Evolutionary conservation across 2,888 invertebrate species (phyloP), one percentile per base, ranked within the genome.

Genomic region (Xylophagus ater): DNA sequence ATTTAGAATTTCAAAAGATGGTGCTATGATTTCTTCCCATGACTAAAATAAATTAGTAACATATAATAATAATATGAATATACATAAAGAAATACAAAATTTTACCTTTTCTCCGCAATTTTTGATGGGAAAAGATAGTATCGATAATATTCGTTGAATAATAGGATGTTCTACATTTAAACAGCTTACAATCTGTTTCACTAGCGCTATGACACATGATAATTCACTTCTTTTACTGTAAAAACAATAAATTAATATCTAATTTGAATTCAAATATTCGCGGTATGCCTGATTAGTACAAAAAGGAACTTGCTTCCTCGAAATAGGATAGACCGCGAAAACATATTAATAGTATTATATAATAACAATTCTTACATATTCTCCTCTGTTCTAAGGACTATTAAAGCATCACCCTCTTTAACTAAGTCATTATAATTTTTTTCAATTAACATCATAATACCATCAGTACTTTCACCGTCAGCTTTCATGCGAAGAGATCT

Each of bases 381-480:
- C 43, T 63, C 65, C 14, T 52, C 51, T 18, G 55, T 50, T n/a
- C 62, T 48, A 49, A 65, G 53, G 42, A 57, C 57, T 26, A 58
- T 54, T 39, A 62, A 43, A 25, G 58, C 60, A 43, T 65, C 64
- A 10, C 65, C 65, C 41, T 62, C 62, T 2, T 51, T 43, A 43
- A 62, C 60, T 15, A 62, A 47, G 36, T 60, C 59, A 51, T 62
- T 65, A 33, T 65, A 62, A 45, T 62, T 62, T 28, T 58, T 56
- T 45, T 65, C 62, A 28, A 62, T 62, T 52, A 65, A 53, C 63
- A 62, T 56, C 34, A 57, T 52, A 28, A 62, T 45, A 2, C 59
- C 49, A 49, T 63, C 62, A 25, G 55, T 60, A 14, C 58, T 55
- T 14, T 63, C 62, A 33, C 55, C 53, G 32, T 60, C 64, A 5